Conservation (phyloP, 2,113 vertebrate genomes). For the Brachionichthys hirsutus region DNA sequence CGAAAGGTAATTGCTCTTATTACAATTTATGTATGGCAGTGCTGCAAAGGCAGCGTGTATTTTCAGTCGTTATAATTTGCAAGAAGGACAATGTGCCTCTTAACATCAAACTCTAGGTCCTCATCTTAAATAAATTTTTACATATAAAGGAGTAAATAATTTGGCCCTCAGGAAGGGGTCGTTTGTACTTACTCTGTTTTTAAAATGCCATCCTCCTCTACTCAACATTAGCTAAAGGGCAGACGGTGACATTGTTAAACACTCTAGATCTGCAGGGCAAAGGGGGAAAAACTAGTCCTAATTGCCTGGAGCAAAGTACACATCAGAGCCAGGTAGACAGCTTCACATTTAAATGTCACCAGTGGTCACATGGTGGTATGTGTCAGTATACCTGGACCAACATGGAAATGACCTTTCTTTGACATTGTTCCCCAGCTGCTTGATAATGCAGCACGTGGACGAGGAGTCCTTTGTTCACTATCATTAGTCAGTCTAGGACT, state of each 20-base stretch:
- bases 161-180: conserved; percentile 12
- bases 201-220: conserved; percentile 68
- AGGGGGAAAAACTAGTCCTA: conserved; percentile 42
- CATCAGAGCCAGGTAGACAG: conserved; percentile 52
- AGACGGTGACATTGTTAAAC: conserved; percentile 62
- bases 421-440: conserved; percentile 14
- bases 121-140: background rate
- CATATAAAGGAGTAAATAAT: conserved; percentile 18
- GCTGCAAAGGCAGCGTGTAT: conserved; percentile 2
- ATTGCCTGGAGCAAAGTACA: conserved; percentile 55
- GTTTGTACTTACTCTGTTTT: conserved; percentile 44
- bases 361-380: conserved; percentile 30
- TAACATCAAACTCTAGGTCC: too few species aligned
- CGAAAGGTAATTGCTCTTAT: background rate
- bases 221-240: conserved; percentile 52
- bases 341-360: conserved; percentile 73
- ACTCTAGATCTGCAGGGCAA: conserved; percentile 35
- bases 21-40: background rate
- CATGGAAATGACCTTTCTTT: conserved; percentile 59
- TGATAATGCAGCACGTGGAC: background rate
- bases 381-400: conserved; percentile 46
- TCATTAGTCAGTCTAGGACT: background rate
- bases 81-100: too few species aligned
- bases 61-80: too few species aligned
- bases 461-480: background rate